phyloP scores from a whole-genome alignment of 2,113 vertebrate genomes.

The Scortum barcoo region DNA sequence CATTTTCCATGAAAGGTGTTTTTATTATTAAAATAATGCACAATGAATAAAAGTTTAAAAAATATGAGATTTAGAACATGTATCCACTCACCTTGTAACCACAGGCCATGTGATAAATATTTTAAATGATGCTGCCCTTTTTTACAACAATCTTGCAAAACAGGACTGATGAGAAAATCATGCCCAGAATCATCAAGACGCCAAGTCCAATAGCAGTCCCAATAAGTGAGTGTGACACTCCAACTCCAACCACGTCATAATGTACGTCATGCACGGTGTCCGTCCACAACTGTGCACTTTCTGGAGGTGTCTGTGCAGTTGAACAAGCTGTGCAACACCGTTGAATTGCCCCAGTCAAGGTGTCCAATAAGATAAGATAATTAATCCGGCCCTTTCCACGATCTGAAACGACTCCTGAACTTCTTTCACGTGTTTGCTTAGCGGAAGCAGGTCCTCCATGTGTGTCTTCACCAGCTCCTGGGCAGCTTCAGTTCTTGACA shows the following conservation, averaged over 20 bases:
- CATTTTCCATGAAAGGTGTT: too few species aligned
- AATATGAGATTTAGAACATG: too few species aligned
- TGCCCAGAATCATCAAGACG: conserved; percentile 11
- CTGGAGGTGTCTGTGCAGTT: conserved; percentile 18
- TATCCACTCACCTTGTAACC: background rate
- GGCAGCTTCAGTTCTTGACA: conserved; percentile 15
- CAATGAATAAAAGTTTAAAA: background rate
- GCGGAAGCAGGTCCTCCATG: conserved; percentile 3
- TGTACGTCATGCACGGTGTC: background rate
- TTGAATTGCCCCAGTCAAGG: conserved; percentile 26
- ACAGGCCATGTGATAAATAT: background rate
- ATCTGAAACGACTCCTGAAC: conserved; percentile 14
- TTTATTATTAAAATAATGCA: too few species aligned
- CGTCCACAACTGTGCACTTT: conserved; percentile 3
- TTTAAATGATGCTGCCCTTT: background rate
- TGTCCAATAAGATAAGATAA: conserved; percentile 29
- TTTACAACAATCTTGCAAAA: accelerated
- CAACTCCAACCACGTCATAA: conserved; percentile 33
- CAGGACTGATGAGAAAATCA: conserved; percentile 7
- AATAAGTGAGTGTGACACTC: background rate
- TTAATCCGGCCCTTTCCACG: background rate
- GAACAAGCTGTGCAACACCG: conserved; percentile 1
- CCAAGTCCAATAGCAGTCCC: background rate
- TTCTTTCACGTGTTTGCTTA: background rate
- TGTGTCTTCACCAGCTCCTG: conserved; percentile 32